A percentile compares a stretch with the other conserved stretches of the same genome.
phyloP scores from a whole-genome alignment of 2,888 invertebrate genomes.

The Linnaemya vulpina region DNA sequence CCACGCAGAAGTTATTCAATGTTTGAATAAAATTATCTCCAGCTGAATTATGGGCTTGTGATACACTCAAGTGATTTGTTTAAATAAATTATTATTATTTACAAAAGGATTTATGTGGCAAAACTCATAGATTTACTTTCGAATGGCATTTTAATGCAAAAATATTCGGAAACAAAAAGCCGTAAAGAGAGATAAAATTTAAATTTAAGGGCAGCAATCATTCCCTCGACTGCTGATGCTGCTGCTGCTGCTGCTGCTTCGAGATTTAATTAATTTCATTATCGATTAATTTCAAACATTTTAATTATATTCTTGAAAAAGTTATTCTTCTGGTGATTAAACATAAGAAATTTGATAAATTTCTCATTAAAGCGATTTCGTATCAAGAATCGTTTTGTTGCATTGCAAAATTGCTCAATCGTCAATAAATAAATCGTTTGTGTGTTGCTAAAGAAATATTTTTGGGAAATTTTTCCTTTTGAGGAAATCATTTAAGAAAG shows the following conservation, averaged over 20 bases:
- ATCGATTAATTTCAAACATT: background rate
- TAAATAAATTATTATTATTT: slow-evolving; percentile 51
- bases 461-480: background rate
- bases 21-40: background rate
- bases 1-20: background rate
- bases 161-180: background rate
- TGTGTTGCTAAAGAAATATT: slow-evolving; percentile 10
- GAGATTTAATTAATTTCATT: slow-evolving; percentile 4
- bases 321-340: slow-evolving; percentile 5
- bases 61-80: slow-evolving; percentile 60
- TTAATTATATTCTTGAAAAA: slow-evolving; percentile 1
- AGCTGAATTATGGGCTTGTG: slow-evolving; percentile 60
- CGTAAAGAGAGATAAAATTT: slow-evolving; percentile 1
- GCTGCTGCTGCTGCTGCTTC: background rate
- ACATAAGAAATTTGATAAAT: slow-evolving; percentile 15
- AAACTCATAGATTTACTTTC: background rate
- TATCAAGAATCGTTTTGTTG: background rate
- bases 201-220: background rate
- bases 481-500: background rate
- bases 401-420: background rate
- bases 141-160: slow-evolving; percentile 7
- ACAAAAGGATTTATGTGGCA: background rate
- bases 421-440: slow-evolving; percentile 19
- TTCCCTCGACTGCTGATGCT: background rate
- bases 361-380: slow-evolving; percentile 28